Base-by-base conservation (phyloP, 2,797 vertebrate genomes). In the Phyllotis vaccarum region DNA sequence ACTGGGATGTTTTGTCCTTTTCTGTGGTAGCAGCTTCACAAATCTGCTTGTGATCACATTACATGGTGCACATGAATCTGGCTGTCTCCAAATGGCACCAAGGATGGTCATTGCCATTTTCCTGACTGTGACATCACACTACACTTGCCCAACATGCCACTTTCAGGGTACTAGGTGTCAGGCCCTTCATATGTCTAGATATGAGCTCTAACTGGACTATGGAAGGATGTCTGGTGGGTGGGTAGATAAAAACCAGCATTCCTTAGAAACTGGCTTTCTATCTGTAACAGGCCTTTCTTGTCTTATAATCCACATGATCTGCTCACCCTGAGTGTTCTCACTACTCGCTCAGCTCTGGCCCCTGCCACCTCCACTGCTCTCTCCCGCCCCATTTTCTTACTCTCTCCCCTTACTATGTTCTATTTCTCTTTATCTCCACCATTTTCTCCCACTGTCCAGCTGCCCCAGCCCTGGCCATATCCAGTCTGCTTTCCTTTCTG, bases 21-120 rank as follows among this genome's bases (percentile, higher is more conserved):
- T 21, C 21, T 13, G 4, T 58, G 29, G 62, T 21, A 4, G 37
- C 16, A 19, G 14, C 43, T 31, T 60, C 56, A 64, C 11, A 31
- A 2, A n/a, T 14, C 56, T 19, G 13, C 40, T 56, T n/a, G 0
- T n/a, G 43, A 12, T 62, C 27, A 27, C 22, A 43, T 74, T 27
- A 29, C 29, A 24, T 0, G 0, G 27, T 5, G 62, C 5, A 2
- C 22, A 21, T 34, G 58, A 22, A 31, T 16, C 49, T 40, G 46
- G 21, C 74, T 74, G 82, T n/a, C 58, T 46, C 8, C 7, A 22
- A 12, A 29, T 37, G 60, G 19, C 12, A 78, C 46, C 22, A 22
- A 19, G 40, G 27, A 37, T 7, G 9, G 0, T 43, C 14, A 2
- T 0, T 31, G 10, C 49, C 49, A 10, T 0, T 37, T 54, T 62